A percentile compares a stretch with the other conserved stretches of the same genome.
These are phyloP conservation scores for Zelostemma sp. DNA, from an alignment of 1,140 invertebrate genomes.

Conservation along the genomic window DNA sequence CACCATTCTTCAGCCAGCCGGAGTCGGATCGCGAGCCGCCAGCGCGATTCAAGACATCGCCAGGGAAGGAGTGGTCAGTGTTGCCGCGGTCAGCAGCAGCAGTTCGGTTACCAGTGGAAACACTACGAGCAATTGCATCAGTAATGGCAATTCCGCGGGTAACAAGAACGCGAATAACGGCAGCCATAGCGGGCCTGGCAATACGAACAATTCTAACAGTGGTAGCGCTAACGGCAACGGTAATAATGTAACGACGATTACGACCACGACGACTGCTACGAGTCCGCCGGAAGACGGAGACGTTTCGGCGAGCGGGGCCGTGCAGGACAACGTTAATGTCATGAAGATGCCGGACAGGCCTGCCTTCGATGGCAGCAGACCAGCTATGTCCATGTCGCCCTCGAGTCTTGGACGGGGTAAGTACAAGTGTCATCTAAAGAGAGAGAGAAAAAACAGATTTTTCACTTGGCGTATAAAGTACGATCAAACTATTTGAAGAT, in stretches of 20 bases:
- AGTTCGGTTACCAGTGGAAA: constrained; percentile 38
- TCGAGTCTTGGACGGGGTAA: constrained; percentile 82
- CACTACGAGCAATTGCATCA: constrained; percentile 35
- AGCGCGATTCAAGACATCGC: constrained; percentile 82
- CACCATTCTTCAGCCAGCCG: constrained; percentile 85
- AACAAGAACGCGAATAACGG: constrained; percentile 39
- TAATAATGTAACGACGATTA: constrained; percentile 56
- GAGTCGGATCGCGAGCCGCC: constrained; percentile 80
- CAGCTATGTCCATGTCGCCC: constrained; percentile 76
- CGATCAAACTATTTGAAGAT: no score
- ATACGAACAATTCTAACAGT: constrained; percentile 29
- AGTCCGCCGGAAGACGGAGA: constrained; percentile 56
- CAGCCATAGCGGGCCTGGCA: constrained; percentile 19
- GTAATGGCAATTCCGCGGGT: constrained; percentile 36
- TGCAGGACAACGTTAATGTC: constrained; percentile 60
- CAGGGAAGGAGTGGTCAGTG: constrained; percentile 75
- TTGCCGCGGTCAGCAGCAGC: constrained; percentile 74
- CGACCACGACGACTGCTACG: constrained; percentile 59
- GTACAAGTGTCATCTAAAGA: constrained; percentile 40
- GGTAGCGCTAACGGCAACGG: constrained; percentile 49
- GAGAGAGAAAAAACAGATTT: constrained; percentile 20
- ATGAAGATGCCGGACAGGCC: constrained; percentile 65
- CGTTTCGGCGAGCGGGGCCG: constrained; percentile 65
- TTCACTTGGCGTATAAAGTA: no score
- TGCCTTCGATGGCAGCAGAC: constrained; percentile 60